phyloP scores from a whole-genome alignment of 2,113 vertebrate genomes.

The Gymnarchus niloticus region DNA sequence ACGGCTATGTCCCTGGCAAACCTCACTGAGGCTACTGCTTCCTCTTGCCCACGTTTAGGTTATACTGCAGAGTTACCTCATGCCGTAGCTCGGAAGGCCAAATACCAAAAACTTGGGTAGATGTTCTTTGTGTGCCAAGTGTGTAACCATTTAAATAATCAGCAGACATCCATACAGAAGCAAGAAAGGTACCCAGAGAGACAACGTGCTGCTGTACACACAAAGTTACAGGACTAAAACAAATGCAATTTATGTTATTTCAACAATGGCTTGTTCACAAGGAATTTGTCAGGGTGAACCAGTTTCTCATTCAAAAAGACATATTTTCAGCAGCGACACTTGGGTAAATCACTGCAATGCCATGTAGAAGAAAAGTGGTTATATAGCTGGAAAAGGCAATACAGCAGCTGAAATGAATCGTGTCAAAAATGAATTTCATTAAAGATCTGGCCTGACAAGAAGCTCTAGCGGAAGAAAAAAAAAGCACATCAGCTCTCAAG shows the following conservation, averaged over 20 bases:
- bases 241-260: not conserved
- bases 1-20: not conserved
- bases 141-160: not conserved
- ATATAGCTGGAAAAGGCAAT: too few species aligned
- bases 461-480: not conserved
- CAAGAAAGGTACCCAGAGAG: not conserved
- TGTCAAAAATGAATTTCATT: not conserved
- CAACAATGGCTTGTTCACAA: not conserved
- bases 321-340: not conserved
- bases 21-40: not conserved
- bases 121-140: not conserved
- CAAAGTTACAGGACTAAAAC: not conserved
- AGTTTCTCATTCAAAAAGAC: not conserved
- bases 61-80: not conserved
- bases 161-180: not conserved
- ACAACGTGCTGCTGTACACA: not conserved
- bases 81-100: too few species aligned
- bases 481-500: not conserved
- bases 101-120: not conserved
- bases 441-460: not conserved
- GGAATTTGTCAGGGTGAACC: not conserved
- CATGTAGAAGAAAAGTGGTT: too few species aligned
- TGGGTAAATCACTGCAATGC: not conserved
- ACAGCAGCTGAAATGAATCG: not conserved
- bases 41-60: too few species aligned